Conservation (phyloP, 2,113 vertebrate genomes). For the Lepisosteus oculatus region DNA sequence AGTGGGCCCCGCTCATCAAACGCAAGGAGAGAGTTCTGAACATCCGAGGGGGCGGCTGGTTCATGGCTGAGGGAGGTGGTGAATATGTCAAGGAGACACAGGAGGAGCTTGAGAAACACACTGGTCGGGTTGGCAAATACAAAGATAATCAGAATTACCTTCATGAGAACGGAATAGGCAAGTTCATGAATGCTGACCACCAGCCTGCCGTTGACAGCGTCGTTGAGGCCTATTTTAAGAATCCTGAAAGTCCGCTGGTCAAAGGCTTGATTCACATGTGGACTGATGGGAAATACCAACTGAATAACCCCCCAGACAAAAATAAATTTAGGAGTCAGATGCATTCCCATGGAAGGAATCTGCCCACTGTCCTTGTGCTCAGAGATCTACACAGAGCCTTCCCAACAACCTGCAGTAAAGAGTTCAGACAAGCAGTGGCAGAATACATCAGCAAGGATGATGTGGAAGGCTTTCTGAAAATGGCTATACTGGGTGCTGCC, state of each 20-base stretch:
- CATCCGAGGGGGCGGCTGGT: background rate
- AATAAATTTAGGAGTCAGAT: background rate
- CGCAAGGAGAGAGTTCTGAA: slow-evolving; percentile 15
- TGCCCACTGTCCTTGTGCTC: slow-evolving; percentile 5
- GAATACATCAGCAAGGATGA: background rate
- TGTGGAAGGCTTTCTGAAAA: slow-evolving; percentile 13
- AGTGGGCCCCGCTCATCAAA: background rate
- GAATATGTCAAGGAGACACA: background rate
- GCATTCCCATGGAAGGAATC: background rate
- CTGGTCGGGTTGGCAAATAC: background rate
- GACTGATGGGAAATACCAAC: background rate
- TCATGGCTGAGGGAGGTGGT: slow-evolving; percentile 4
- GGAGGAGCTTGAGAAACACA: background rate
- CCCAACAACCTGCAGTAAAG: background rate
- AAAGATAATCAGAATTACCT: background rate
- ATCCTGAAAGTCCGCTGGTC: slow-evolving; percentile 15
- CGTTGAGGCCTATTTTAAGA: background rate
- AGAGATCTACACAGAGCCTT: background rate
- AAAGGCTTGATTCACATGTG: slow-evolving; percentile 3
- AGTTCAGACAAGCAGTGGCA: background rate
- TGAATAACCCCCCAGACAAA: background rate
- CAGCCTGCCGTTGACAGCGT: slow-evolving; percentile 16
- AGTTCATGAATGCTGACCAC: slow-evolving; percentile 16
- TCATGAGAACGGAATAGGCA: background rate
- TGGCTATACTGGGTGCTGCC: slow-evolving; percentile 5